phyloP scores from a whole-genome alignment of 2,113 vertebrate species.

The Astatoreochromis straeleni region DNA sequence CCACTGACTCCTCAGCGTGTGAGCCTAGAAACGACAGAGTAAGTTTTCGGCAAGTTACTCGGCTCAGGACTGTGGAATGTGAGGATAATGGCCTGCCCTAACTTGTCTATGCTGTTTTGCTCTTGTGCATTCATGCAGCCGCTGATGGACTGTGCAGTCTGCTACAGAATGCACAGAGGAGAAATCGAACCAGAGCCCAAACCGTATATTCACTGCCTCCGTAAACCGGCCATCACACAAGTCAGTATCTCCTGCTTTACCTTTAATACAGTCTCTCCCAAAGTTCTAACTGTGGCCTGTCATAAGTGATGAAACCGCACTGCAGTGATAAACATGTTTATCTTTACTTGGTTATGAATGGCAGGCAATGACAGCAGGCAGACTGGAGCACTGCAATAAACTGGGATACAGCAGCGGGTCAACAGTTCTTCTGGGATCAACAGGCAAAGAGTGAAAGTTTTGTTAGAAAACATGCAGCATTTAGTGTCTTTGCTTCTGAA shows the following conservation, averaged over 20 bases:
- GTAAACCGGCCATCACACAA: slow-evolving; percentile 58
- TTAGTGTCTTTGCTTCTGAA: not conserved
- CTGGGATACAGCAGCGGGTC: slow-evolving; percentile 58
- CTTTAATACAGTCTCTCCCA: rapidly evolving
- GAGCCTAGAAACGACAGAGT: slow-evolving; percentile 66
- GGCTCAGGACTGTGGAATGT: not conserved
- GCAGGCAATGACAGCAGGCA: slow-evolving; percentile 48
- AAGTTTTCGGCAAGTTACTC: not conserved
- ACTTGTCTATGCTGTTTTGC: slow-evolving; percentile 14
- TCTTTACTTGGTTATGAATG: not conserved
- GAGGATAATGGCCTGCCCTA: not conserved
- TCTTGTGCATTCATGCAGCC: slow-evolving; percentile 58
- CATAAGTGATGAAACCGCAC: not conserved
- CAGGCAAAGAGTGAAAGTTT: not conserved
- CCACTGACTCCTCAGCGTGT: slow-evolving; percentile 23
- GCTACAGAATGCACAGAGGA: slow-evolving; percentile 61
- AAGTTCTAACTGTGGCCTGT: not conserved
- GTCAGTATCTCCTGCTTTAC: slow-evolving; percentile 10
- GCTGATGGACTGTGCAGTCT: slow-evolving; percentile 66
- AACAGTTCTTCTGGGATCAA: slow-evolving; percentile 44
- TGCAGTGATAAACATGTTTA: not conserved
- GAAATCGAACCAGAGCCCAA: slow-evolving; percentile 54
- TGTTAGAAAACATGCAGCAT: not conserved
- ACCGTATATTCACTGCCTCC: slow-evolving; percentile 68
- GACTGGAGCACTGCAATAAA: slow-evolving; percentile 46